Conservation (phyloP, 37 sponge, comb jelly and placozoan species). For the Bolinopsis microptera region DNA sequence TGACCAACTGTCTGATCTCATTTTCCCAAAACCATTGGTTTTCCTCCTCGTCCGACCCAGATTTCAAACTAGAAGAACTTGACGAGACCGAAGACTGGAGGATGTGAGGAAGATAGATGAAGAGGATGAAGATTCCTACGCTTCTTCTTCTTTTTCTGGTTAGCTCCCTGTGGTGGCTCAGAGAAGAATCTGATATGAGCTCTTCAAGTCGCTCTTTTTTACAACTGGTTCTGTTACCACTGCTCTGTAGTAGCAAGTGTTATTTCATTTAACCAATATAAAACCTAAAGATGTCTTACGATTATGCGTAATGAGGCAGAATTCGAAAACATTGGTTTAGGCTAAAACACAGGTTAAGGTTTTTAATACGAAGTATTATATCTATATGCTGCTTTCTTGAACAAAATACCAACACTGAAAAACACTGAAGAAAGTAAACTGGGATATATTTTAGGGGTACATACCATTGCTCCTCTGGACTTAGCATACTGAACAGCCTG, state of each 20-base stretch:
- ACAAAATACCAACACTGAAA: too few species aligned
- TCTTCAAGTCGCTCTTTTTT: constrained; percentile 11
- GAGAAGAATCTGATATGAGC: constrained; percentile 35
- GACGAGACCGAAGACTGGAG: background rate
- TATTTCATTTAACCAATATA: too few species aligned
- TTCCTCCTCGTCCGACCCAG: background rate
- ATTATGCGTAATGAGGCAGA: too few species aligned
- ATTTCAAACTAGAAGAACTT: background rate
- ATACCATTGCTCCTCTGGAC: background rate
- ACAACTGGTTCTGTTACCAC: background rate
- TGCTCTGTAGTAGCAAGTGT: too few species aligned
- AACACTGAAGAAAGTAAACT: background rate
- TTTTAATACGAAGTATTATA: too few species aligned
- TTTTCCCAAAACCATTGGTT: constrained; percentile 33
- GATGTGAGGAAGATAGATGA: background rate
- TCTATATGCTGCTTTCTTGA: too few species aligned
- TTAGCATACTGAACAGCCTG: background rate
- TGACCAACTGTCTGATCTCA: constrained; percentile 28
- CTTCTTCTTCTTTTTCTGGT: background rate
- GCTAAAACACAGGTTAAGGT: too few species aligned
- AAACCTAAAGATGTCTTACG: too few species aligned
- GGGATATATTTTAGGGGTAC: background rate
- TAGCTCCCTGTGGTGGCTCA: background rate
- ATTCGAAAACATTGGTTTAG: too few species aligned
- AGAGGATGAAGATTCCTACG: background rate